Conservation (phyloP, 2,888 invertebrate genomes). For the Drosophila vallismaia region DNA sequence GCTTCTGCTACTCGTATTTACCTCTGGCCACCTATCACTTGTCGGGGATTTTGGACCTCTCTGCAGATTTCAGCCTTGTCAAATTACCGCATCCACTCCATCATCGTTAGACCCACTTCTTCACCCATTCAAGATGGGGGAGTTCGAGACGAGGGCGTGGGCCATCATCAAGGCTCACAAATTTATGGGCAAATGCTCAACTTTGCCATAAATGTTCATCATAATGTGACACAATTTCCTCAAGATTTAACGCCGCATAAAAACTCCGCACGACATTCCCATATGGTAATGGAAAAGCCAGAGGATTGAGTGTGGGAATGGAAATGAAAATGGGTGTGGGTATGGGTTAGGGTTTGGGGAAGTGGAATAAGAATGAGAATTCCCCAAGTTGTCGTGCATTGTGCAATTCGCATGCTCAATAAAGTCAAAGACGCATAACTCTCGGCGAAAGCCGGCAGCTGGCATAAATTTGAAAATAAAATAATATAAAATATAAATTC, state of each 20-base stretch:
- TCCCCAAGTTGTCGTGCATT: constrained; percentile 31
- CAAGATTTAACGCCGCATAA: constrained; percentile 75
- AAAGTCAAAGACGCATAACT: constrained; percentile 68
- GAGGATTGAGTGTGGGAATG: constrained; percentile 22
- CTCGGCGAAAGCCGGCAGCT: constrained; percentile 43
- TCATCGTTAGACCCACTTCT: constrained; percentile 59
- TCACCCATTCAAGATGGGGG: constrained; percentile 4
- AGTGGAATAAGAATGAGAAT: constrained; percentile 7
- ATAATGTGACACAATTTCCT: constrained; percentile 78
- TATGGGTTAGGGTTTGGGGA: neutral
- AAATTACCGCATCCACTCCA: constrained; percentile 72
- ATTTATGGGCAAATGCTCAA: constrained; percentile 70
- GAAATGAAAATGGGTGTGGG: constrained; percentile 5
- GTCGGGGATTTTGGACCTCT: constrained; percentile 14
- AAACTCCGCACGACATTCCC: constrained; percentile 32
- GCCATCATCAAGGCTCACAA: constrained; percentile 51
- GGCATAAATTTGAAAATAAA: constrained; percentile 69
- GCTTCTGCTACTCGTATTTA: constrained; percentile 1
- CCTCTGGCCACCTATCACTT: constrained; percentile 23
- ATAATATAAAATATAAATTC: constrained; percentile 61
- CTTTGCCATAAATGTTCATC: constrained; percentile 74
- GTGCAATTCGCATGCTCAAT: constrained; percentile 63
- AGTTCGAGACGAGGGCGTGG: constrained; percentile 1
- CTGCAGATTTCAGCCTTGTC: constrained; percentile 58
- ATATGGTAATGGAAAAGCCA: constrained; percentile 36